Evolutionary conservation across 2,113 vertebrate species (phyloP).

Genomic region (Larimichthys crocea): DNA sequence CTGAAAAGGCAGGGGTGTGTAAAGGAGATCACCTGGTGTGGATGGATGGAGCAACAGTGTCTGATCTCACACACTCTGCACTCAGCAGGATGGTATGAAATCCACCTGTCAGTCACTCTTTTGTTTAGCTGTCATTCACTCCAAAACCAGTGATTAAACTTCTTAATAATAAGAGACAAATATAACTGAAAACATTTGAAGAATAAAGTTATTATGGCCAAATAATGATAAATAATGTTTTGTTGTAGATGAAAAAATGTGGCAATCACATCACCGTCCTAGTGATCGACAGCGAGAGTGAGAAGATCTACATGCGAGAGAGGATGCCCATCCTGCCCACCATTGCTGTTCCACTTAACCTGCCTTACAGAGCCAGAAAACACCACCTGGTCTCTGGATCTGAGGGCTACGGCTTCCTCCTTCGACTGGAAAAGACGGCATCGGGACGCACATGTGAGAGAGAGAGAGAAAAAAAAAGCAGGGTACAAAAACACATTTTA

Average conservation of each 20-base stretch:
- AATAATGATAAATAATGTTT: not conserved
- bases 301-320: constrained; percentile 83
- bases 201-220: not conserved
- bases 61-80: constrained; percentile 78
- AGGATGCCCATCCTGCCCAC: constrained; percentile 82
- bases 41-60: constrained; percentile 86
- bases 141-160: not conserved
- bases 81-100: constrained; percentile 86
- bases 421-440: constrained; percentile 84
- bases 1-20: constrained; percentile 87
- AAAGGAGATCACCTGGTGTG: constrained; percentile 88
- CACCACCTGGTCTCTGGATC: constrained; percentile 82
- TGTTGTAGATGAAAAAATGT: constrained; percentile 86
- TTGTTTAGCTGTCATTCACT: not conserved
- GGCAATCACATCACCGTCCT: constrained; percentile 86
- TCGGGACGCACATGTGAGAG: constrained; percentile 86
- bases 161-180: not conserved
- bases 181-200: not conserved
- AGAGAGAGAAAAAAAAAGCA: constrained; percentile 31
- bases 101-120: not conserved
- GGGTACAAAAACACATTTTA: fast-evolving
- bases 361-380: constrained; percentile 84
- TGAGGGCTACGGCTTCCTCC: constrained; percentile 88
- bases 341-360: constrained; percentile 85
- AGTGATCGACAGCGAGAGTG: constrained; percentile 87